Conservation (phyloP, 2,888 invertebrate species). For the Nezara viridula region DNA sequence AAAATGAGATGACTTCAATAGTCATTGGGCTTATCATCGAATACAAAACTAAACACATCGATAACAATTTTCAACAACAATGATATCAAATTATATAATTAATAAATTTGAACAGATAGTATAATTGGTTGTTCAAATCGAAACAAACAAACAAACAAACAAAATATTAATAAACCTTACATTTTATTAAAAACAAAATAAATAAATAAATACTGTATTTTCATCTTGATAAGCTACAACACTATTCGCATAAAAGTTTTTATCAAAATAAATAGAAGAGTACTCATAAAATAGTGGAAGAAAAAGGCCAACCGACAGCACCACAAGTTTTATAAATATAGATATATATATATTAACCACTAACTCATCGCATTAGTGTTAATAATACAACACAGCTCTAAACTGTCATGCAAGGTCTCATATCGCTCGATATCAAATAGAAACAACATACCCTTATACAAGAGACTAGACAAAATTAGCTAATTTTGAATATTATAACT, state of each 20-base stretch:
- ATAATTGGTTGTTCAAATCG: background rate
- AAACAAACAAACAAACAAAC: background rate
- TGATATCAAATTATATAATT: slow-evolving; percentile 5
- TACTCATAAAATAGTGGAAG: slow-evolving; percentile 47
- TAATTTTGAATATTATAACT: slow-evolving; percentile 24
- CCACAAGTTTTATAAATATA: slow-evolving; percentile 43
- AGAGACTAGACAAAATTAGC: slow-evolving; percentile 39
- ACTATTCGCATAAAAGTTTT: slow-evolving; percentile 1
- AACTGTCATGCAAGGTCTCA: slow-evolving; percentile 15
- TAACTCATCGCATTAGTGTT: slow-evolving; percentile 31
- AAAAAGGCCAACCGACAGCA: slow-evolving; percentile 49
- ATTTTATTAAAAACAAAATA: slow-evolving; percentile 37
- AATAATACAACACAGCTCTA: slow-evolving; percentile 8
- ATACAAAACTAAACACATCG: slow-evolving; percentile 14
- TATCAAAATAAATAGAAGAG: slow-evolving; percentile 49
- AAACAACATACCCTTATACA: slow-evolving; percentile 31
- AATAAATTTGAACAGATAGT: background rate
- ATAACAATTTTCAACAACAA: slow-evolving; percentile 44
- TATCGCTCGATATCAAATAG: background rate
- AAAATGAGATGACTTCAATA: slow-evolving; percentile 3
- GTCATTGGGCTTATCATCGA: slow-evolving; percentile 12
- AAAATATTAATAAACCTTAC: slow-evolving; percentile 37
- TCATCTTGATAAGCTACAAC: slow-evolving; percentile 11
- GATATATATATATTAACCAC: slow-evolving; percentile 35
- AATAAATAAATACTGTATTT: slow-evolving; percentile 45